Conservation (phyloP, 2,888 invertebrate species). For the Apamea sordens region DNA sequence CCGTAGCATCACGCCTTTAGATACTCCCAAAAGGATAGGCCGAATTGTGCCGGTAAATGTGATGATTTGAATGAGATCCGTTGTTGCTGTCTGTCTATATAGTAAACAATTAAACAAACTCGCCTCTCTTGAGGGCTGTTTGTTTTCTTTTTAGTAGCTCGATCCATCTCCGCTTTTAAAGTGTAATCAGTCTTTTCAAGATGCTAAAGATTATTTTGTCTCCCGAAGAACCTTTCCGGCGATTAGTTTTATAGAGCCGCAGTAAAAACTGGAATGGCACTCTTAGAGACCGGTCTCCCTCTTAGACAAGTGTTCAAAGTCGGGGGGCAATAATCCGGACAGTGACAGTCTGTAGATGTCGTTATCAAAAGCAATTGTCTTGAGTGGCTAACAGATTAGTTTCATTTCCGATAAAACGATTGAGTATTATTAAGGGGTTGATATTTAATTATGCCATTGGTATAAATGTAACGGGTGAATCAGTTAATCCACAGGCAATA, state of each 20-base stretch:
- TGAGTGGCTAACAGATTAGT: conserved; percentile 13
- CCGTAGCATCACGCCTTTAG: not conserved
- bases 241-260: conserved; percentile 68
- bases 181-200: not conserved
- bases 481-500: not conserved
- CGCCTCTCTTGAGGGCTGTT: too few relatives aligned
- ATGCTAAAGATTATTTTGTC: conserved; percentile 37
- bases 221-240: conserved; percentile 62
- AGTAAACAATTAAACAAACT: not conserved
- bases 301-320: conserved; percentile 39
- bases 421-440: not conserved
- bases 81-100: too few relatives aligned
- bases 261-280: conserved; percentile 61
- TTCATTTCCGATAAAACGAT: not conserved
- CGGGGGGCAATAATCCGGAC: not conserved
- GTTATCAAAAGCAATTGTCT: conserved; percentile 11
- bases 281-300: conserved; percentile 42
- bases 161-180: not conserved
- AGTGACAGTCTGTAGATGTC: not conserved
- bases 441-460: not conserved
- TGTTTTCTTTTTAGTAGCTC: not conserved
- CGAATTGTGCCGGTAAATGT: not conserved
- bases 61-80: not conserved
- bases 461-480: too few relatives aligned
- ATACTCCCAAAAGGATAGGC: too few relatives aligned